Evolutionary conservation across 2,888 invertebrate genomes (phyloP).

Genomic region (Syrista parreyssii): DNA sequence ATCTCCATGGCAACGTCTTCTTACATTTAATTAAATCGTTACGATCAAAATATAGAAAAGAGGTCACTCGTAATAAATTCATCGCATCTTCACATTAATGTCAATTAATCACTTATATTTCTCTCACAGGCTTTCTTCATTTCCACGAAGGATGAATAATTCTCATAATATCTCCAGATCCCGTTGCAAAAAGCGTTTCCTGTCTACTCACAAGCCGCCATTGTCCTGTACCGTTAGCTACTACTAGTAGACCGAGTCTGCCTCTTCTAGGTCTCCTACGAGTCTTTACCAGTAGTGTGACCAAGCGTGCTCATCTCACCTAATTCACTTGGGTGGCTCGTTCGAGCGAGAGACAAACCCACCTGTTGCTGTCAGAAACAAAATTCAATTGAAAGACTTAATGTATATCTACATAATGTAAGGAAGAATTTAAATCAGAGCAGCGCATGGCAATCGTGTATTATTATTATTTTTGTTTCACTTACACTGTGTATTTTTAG

Average conservation of each 20-base stretch:
- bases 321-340: slow-evolving; percentile 19
- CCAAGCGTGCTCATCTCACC: slow-evolving; percentile 12
- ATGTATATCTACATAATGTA: background rate
- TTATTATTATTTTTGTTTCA: background rate
- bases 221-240: slow-evolving; percentile 5
- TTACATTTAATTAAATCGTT: background rate
- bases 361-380: background rate
- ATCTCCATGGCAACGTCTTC: background rate
- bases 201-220: background rate
- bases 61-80: background rate
- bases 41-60: background rate
- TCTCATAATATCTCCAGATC: background rate
- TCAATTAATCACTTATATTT: background rate
- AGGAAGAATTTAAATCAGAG: background rate
- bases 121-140: background rate
- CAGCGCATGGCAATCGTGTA: background rate
- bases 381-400: background rate
- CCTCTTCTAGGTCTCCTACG: background rate
- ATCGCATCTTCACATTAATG: background rate
- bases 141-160: background rate
- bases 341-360: slow-evolving; percentile 2
- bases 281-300: background rate
- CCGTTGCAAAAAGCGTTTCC: slow-evolving; percentile 1
- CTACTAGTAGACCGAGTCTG: background rate
- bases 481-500: background rate